These are phyloP conservation scores for Podarcis muralis DNA, from an alignment of 2,113 vertebrate genomes.

Conservation along the genomic window DNA sequence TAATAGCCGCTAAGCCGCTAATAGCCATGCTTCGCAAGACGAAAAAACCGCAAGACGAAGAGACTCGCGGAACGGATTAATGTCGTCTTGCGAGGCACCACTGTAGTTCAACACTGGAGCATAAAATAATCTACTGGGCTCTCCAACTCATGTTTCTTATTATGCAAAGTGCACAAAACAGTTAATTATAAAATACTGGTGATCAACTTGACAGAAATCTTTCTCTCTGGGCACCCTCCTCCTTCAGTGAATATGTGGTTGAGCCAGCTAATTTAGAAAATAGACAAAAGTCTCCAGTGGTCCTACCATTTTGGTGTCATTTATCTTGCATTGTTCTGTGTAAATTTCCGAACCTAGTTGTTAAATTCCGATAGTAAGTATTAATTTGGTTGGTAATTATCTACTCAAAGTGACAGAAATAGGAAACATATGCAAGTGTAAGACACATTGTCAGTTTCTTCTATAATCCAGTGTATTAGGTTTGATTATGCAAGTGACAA, in stretches of 20 bases:
- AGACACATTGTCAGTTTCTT: not conserved
- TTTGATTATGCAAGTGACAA: not conserved
- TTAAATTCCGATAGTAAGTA: not conserved
- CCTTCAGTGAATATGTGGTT: not conserved
- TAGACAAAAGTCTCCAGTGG: not conserved
- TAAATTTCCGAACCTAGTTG: not conserved
- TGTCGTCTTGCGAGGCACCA: too few relatives aligned
- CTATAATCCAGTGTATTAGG: not conserved
- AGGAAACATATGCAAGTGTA: not conserved
- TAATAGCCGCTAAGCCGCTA: too few relatives aligned
- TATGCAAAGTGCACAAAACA: not conserved
- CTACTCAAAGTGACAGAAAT: not conserved
- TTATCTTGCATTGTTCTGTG: not conserved
- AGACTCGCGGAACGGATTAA: too few relatives aligned
- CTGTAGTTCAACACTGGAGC: not conserved
- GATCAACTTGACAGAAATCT: not conserved
- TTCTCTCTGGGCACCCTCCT: not conserved
- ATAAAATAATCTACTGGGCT: too few relatives aligned
- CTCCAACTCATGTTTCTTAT: not conserved
- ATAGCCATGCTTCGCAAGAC: too few relatives aligned
- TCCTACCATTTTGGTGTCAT: not conserved
- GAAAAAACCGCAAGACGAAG: too few relatives aligned
- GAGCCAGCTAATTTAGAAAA: not conserved
- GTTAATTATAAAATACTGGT: not conserved
- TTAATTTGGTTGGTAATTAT: conserved; percentile 15